These are phyloP conservation scores for Aurelia aurita complex sp. Pacific DNA, from an alignment of 30 jellyfish, hydroid and myxozoan genomes.

Conservation along the genomic window DNA sequence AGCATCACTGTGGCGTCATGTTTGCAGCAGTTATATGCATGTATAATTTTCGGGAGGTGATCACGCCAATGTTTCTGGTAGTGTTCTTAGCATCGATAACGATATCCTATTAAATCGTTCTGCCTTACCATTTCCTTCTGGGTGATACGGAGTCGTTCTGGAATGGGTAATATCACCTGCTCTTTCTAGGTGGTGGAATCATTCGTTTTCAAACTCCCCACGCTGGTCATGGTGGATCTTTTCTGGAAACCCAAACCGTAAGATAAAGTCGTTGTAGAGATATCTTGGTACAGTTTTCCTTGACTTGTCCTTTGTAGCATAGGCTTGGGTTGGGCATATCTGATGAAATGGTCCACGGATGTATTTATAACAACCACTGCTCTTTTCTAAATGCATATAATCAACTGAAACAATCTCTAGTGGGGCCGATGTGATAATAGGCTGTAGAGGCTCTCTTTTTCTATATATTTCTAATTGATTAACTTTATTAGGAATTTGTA, in stretches of 20 bases:
- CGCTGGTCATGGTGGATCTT: conserved; percentile 10
- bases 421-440: conserved; percentile 26
- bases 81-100: too few relatives aligned
- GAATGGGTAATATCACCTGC: conserved; percentile 15
- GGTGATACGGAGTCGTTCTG: conserved; percentile 49
- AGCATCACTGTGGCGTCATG: conserved; percentile 45
- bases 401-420: conserved; percentile 20
- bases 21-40: conserved; percentile 46
- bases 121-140: not conserved
- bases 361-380: conserved; percentile 54
- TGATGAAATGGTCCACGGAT: conserved; percentile 62
- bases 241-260: too few relatives aligned
- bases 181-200: conserved; percentile 3
- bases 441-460: conserved; percentile 37
- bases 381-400: conserved; percentile 34
- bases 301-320: conserved; percentile 58
- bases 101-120: too few relatives aligned
- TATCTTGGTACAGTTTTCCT: conserved; percentile 42
- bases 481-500: too few relatives aligned
- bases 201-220: conserved; percentile 23
- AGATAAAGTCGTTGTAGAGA: conserved; percentile 6
- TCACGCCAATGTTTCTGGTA: too few relatives aligned
- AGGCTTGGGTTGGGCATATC: conserved; percentile 71
- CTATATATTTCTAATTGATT: too few relatives aligned
- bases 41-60: conserved; percentile 14